These are phyloP conservation scores for Neosalanx taihuensis DNA, from an alignment of 2,797 vertebrate species.

Conservation along the genomic window DNA sequence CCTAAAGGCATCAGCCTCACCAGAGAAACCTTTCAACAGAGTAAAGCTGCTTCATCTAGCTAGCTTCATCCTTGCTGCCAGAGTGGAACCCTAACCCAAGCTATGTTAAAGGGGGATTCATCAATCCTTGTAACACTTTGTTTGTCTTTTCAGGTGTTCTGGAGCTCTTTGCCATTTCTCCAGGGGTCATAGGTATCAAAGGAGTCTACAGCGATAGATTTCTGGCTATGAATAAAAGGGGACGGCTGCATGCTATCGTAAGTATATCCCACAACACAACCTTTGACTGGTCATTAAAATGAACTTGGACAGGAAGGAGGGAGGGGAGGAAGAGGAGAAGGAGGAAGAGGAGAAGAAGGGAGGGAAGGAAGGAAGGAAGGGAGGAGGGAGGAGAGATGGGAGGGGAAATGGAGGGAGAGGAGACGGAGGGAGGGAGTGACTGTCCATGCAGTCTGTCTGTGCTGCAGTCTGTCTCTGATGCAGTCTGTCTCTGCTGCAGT, in stretches of 20 bases:
- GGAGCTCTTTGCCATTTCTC: slow-evolving; percentile 98
- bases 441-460: slow-evolving; percentile 26
- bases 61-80: not conserved
- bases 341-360: slow-evolving; percentile 4
- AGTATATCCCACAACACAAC: slow-evolving; percentile 59
- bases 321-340: not conserved
- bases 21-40: not conserved
- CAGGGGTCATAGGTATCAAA: slow-evolving; percentile 95
- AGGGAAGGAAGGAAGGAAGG: not conserved
- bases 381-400: too few species aligned
- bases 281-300: not conserved
- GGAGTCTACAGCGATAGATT: slow-evolving; percentile 97
- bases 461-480: slow-evolving; percentile 10
- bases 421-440: not conserved
- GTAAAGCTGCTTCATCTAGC: not conserved
- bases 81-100: too few species aligned
- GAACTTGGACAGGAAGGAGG: slow-evolving; percentile 6
- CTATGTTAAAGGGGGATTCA: not conserved
- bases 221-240: slow-evolving; percentile 98
- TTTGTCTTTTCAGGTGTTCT: slow-evolving; percentile 82
- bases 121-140: slow-evolving; percentile 22
- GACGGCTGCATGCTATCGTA: slow-evolving; percentile 94
- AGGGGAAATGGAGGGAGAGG: too few species aligned
- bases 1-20: not conserved
- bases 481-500: too few species aligned